A percentile compares a stretch with the other conserved stretches of the same genome.
Evolutionary conservation across 2,113 vertebrate species (phyloP).

Genomic region (Sylvia atricapilla): DNA sequence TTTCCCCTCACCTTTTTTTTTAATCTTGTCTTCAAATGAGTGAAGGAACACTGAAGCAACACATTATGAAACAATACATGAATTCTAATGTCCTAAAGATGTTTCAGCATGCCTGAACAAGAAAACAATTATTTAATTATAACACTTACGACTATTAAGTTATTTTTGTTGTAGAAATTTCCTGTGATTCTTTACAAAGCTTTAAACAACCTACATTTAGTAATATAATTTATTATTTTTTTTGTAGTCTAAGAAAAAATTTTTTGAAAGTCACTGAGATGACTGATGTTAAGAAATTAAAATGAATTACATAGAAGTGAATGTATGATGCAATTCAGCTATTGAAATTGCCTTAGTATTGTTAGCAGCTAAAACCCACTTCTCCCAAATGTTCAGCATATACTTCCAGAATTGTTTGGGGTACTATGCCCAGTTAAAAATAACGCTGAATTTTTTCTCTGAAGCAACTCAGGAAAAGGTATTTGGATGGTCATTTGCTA

Average conservation of each 20-base stretch:
- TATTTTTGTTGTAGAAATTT: slow-evolving; percentile 38
- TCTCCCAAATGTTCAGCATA: slow-evolving; percentile 32
- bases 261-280: slow-evolving; percentile 12
- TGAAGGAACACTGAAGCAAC: slow-evolving; percentile 46
- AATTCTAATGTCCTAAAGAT: slow-evolving; percentile 51
- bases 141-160: slow-evolving; percentile 39
- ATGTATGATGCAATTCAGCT: slow-evolving; percentile 11
- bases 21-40: neutral
- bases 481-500: slow-evolving; percentile 31
- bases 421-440: slow-evolving; percentile 36
- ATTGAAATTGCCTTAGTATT: slow-evolving; percentile 51
- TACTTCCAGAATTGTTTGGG: slow-evolving; percentile 53
- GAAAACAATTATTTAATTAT: slow-evolving; percentile 46
- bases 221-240: neutral
- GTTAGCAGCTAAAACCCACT: slow-evolving; percentile 28
- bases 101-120: slow-evolving; percentile 44
- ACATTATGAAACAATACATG: slow-evolving; percentile 11
- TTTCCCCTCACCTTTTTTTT: neutral
- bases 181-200: slow-evolving; percentile 13
- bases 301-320: slow-evolving; percentile 41
- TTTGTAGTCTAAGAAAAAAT: slow-evolving; percentile 5
- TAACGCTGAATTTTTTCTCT: neutral
- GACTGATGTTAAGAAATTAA: slow-evolving; percentile 58
- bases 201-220: slow-evolving; percentile 10
- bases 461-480: slow-evolving; percentile 26